Percentiles rank a stretch among this genome's conserved stretches.
These are phyloP conservation scores for Tragelaphus eurycerus DNA, from an alignment of 2,797 vertebrate species.

Conservation along the genomic window DNA sequence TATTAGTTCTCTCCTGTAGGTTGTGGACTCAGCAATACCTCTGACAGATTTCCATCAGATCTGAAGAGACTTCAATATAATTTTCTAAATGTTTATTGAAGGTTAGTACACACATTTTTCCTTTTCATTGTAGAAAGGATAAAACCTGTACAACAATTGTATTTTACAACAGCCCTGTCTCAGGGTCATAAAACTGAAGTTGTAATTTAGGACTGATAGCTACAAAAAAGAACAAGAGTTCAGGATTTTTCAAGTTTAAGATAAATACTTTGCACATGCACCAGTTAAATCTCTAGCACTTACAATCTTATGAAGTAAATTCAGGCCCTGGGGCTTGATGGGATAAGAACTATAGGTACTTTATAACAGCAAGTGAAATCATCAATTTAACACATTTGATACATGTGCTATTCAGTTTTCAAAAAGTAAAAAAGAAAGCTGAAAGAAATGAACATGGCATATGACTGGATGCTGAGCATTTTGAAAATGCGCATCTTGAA, in stretches of 20 bases:
- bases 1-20: background rate
- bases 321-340: conserved; percentile 58
- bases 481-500: conserved; percentile 61
- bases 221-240: conserved; percentile 37
- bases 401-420: conserved; percentile 55
- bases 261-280: conserved; percentile 65
- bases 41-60: conserved; percentile 45
- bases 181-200: conserved; percentile 60
- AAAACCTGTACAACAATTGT: conserved; percentile 64
- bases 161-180: conserved; percentile 62
- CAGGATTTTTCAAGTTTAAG: conserved; percentile 67
- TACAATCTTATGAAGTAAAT: conserved; percentile 70
- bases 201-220: conserved; percentile 68
- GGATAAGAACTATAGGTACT: conserved; percentile 60
- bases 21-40: conserved; percentile 40
- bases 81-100: conserved; percentile 66
- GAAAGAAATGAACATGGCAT: conserved; percentile 52
- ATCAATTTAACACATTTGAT: conserved; percentile 70
- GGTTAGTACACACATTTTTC: conserved; percentile 51
- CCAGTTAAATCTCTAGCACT: conserved; percentile 58
- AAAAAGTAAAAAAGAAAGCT: conserved; percentile 62
- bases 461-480: conserved; percentile 41
- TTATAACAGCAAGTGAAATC: conserved; percentile 66
- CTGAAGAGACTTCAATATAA: conserved; percentile 29
- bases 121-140: conserved; percentile 64